phyloP scores from a whole-genome alignment of 2,113 vertebrate genomes.

The Corvus cornix region DNA sequence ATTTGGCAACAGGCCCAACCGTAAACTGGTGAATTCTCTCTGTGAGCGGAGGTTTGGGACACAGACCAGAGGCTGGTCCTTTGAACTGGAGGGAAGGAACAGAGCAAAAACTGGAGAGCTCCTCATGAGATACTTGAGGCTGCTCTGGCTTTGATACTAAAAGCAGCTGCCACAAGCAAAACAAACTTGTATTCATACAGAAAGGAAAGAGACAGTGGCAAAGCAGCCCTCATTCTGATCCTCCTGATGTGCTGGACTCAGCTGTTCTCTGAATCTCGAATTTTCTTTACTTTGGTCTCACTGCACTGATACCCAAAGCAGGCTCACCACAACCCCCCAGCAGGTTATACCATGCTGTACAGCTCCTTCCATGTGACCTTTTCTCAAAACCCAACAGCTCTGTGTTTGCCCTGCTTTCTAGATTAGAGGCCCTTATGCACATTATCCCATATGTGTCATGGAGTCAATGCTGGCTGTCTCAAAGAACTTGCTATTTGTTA shows the following conservation, averaged over 20 bases:
- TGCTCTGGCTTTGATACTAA: not conserved
- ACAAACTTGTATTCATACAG: not conserved
- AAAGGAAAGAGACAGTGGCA: not conserved
- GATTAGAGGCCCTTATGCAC: not conserved
- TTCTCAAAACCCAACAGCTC: not conserved
- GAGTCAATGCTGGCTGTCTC: not conserved
- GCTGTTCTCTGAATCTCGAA: not conserved
- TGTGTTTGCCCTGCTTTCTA: accelerated
- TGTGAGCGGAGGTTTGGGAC: not conserved
- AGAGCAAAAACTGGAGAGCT: not conserved
- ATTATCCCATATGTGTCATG: accelerated
- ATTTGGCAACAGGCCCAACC: not conserved
- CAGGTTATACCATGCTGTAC: accelerated
- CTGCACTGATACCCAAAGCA: not conserved
- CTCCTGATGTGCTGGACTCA: not conserved
- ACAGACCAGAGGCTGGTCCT: not conserved
- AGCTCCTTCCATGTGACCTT: not conserved
- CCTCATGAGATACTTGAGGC: not conserved
- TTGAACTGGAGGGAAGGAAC: not conserved
- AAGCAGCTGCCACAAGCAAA: not conserved
- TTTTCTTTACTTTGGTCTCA: not conserved
- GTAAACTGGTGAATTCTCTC: not conserved
- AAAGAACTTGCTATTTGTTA: not conserved
- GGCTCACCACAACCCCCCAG: not conserved
- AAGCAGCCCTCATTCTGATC: not conserved